Percentiles rank a stretch among this genome's conserved stretches.
These are phyloP conservation scores for Eilema depressum DNA, from an alignment of 2,888 invertebrate species.

Conservation along the genomic window DNA sequence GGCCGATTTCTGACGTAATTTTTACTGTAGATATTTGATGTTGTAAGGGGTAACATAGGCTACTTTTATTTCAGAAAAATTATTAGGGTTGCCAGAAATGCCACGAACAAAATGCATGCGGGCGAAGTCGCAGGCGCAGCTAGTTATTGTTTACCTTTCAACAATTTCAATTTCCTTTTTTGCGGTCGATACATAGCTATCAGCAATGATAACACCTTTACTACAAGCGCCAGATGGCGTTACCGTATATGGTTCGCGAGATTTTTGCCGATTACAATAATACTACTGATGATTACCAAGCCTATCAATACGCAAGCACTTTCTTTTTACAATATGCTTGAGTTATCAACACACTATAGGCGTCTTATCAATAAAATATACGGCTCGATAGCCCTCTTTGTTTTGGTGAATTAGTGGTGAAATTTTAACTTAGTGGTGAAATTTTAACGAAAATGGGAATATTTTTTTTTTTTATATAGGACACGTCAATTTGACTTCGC, in stretches of 20 bases:
- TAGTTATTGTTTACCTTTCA: no score
- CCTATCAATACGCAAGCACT: constrained; percentile 16
- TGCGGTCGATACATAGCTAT: background rate
- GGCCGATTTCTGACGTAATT: no score
- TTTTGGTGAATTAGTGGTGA: constrained; percentile 22
- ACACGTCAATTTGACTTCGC: no score
- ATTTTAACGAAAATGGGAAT: no score
- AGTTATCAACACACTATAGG: constrained; percentile 14
- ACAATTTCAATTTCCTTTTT: background rate
- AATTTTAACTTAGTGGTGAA: background rate
- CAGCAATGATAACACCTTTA: background rate
- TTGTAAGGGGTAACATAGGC: no score
- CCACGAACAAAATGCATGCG: no score
- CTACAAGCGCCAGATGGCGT: constrained; percentile 2
- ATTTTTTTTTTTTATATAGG: no score
- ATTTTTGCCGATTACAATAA: background rate
- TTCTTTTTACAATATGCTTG: constrained; percentile 19
- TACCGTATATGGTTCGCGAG: background rate
- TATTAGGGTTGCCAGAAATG: no score
- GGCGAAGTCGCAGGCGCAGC: no score
- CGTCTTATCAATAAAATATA: constrained; percentile 20
- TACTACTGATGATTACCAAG: background rate
- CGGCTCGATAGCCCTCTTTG: constrained; percentile 14
- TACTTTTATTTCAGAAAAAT: no score
- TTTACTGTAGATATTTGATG: no score